Conservation (phyloP, 2,113 vertebrate species). For the Notothenia rossii region DNA sequence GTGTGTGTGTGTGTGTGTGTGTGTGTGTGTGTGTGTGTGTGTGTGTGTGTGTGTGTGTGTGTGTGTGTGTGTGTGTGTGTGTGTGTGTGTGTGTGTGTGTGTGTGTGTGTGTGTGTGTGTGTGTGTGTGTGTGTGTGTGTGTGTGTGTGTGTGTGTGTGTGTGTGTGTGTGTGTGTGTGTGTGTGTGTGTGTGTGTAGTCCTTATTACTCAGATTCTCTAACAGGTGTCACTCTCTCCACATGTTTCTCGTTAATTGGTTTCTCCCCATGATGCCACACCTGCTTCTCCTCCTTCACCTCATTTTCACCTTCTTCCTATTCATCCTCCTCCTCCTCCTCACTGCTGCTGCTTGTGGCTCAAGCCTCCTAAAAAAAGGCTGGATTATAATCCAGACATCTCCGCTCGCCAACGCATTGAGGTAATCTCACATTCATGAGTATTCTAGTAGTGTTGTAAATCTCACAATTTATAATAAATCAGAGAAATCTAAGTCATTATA, state of each 20-base stretch:
- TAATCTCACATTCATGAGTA: slow-evolving; percentile 83
- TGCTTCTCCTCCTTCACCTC: slow-evolving; percentile 93
- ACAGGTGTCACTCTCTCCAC: slow-evolving; percentile 93
- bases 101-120: slow-evolving; percentile 27
- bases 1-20: not conserved
- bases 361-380: slow-evolving; percentile 99
- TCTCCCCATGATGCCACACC: slow-evolving; percentile 90
- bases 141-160: too few species aligned
- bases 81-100: slow-evolving; percentile 30
- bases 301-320: slow-evolving; percentile 87
- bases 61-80: slow-evolving; percentile 9
- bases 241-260: slow-evolving; percentile 63
- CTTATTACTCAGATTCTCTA: slow-evolving; percentile 85
- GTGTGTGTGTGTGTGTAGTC: slow-evolving; percentile 16
- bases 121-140: slow-evolving; percentile 23
- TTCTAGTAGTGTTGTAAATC: slow-evolving; percentile 40
- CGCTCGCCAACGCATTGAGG: slow-evolving; percentile 92
- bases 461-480: slow-evolving; percentile 43
- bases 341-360: slow-evolving; percentile 88
- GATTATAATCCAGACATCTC: slow-evolving; percentile 98
- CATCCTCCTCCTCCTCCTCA: slow-evolving; percentile 89
- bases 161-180: too few species aligned
- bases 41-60: slow-evolving; percentile 19
- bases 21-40: slow-evolving; percentile 7
- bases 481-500: not conserved